These are phyloP conservation scores for rat (Rattus norvegicus) DNA, from an alignment of 2,113 vertebrate species.

Conservation along the genomic window DNA sequence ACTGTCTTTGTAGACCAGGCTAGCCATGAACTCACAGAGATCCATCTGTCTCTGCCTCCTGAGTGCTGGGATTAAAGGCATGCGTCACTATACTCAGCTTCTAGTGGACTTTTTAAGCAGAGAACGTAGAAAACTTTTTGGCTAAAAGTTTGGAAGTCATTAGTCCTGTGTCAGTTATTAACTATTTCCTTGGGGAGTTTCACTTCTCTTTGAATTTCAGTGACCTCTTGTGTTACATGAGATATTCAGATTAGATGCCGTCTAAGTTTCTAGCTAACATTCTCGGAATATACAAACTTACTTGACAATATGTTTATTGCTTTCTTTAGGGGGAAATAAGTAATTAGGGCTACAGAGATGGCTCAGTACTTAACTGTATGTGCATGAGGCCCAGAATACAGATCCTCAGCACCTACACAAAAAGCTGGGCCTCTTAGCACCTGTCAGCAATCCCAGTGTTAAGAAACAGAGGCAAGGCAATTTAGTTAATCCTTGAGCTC, in stretches of 20 bases:
- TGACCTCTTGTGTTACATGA: not conserved
- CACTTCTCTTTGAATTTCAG: not conserved
- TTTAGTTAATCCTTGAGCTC: not conserved
- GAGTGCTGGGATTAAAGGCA: not conserved
- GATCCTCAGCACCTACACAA: not conserved
- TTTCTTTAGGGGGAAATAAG: slow-evolving; percentile 37
- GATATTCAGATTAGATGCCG: not conserved
- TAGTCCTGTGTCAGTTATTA: slow-evolving; percentile 44
- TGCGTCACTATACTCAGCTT: not conserved
- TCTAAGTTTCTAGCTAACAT: not conserved
- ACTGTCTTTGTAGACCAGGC: not conserved
- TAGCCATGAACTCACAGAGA: not conserved
- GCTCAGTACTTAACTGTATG: not conserved
- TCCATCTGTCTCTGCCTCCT: not conserved
- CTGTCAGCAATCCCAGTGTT: not conserved
- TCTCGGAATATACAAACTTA: slow-evolving; percentile 13
- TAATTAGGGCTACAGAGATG: not conserved
- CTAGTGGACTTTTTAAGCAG: slow-evolving; percentile 5
- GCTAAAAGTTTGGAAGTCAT: slow-evolving; percentile 27
- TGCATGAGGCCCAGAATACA: not conserved
- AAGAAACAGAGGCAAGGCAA: not conserved
- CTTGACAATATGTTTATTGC: not conserved
- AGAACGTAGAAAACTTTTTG: slow-evolving; percentile 19
- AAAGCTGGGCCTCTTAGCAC: not conserved
- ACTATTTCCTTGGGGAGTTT: slow-evolving; percentile 35